Base-by-base conservation (phyloP, 2,888 invertebrate genomes). In the Drosophila gaucha region DNA sequence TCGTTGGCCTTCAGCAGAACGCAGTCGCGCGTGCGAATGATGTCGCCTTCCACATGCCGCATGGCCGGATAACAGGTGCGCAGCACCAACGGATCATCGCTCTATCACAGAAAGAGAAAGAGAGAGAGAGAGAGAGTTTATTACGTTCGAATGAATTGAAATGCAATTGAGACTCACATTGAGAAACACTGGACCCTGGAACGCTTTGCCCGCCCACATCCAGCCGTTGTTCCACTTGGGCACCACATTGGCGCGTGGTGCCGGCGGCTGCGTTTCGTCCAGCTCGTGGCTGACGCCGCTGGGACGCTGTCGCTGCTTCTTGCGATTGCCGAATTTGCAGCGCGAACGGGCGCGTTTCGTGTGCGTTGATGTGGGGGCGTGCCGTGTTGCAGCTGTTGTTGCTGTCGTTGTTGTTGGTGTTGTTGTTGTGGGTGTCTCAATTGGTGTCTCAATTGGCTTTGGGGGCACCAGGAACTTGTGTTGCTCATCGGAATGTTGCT, bases 191-290 rank as follows among this genome's bases (percentile, higher is more conserved):
- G 95, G 95, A 74, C 96, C 95, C 89, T 96, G 94, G 90, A 95
- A 96, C 30, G 96, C 93, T 76, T 96, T 95, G 46, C 97, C 97
- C 89, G 96, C 96, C 96, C 97, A 98, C 71, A 94, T 94, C 98
- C 98, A 98, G 26, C 97, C 97, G 90, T 98, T 97, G 89, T 96
- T 97, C 97, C 97, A 97, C 83, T 94, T 94, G 35, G 95, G 95
- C 78, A 93, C 90, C n/a, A 90, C 90, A 78, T 90, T 90, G 52
- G 89, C 92, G 63, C 92, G 90, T 30, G 89, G 88, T 6, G 88
- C 87, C 64, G 92, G 92, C 28, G 92, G 91, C 85, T 92, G 92
- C 33, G 92, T 92, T 14, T 92, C 92, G 59, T 93, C 93, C 71
- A 90, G 89, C 63, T 91, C 91, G 62, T 88, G 83, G 35, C 89